These are phyloP conservation scores for Tetraneura akinire DNA, from an alignment of 1,140 invertebrate genomes.

Conservation along the genomic window DNA sequence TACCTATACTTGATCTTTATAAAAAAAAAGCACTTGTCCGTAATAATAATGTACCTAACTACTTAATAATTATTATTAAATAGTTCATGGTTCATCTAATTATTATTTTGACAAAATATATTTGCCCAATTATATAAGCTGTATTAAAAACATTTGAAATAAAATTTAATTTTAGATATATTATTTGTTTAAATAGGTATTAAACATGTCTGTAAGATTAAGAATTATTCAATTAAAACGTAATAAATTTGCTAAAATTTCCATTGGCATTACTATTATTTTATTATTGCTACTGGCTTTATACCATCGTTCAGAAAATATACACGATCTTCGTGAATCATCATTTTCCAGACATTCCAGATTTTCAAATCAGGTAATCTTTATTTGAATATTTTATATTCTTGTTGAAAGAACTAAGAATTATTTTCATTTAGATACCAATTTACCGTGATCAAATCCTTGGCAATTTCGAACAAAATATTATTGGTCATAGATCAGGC, in stretches of 20 bases:
- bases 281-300: slow-evolving; percentile 30
- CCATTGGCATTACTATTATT: slow-evolving; percentile 35
- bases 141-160: too few species aligned
- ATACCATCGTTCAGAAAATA: slow-evolving; percentile 29
- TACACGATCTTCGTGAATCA: neutral
- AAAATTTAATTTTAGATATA: slow-evolving; percentile 18
- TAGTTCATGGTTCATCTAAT: too few species aligned
- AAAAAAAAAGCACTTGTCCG: too few species aligned
- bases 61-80: too few species aligned
- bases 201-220: slow-evolving; percentile 36
- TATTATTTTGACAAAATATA: too few species aligned
- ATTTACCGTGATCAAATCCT: slow-evolving; percentile 1
- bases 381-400: neutral
- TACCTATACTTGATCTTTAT: too few species aligned
- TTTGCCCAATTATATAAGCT: neutral
- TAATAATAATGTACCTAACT: too few species aligned
- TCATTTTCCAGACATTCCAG: neutral
- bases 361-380: slow-evolving; percentile 28
- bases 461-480: slow-evolving; percentile 72
- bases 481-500: slow-evolving; percentile 66
- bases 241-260: slow-evolving; percentile 40
- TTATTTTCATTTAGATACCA: slow-evolving; percentile 11
- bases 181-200: neutral
- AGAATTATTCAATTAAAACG: slow-evolving; percentile 50
- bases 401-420: neutral